Base-by-base conservation (phyloP, 2,888 invertebrate genomes). In the Oligia latruncula region DNA sequence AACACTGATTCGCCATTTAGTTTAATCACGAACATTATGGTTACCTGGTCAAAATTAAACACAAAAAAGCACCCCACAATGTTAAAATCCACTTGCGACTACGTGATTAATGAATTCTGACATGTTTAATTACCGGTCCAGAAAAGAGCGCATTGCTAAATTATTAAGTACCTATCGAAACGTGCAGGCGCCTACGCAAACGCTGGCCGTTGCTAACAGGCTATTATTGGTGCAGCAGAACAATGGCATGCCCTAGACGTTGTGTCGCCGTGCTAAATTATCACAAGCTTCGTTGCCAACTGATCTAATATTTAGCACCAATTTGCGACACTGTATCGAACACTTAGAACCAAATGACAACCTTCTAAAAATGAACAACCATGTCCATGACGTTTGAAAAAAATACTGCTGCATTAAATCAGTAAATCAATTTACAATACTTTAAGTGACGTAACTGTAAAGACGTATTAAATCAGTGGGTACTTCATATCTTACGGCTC, bases 171-270 rank as follows among this genome's bases (percentile, higher is more conserved):
- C 40, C 49, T 78, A 77, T 74, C 49, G 73, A 80, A 75, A 70
- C 72, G 77, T 87, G 79, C 77, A 83, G 75, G 77, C 87, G 88
- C 91, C 91, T 91, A 92, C 92, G 91, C 92, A 91, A 91, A 89
- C 88, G 86, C 84, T 87, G 65, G 78, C 80, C 81, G 85, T 86
- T 85, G 86, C 88, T 88, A 85, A 82, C 91, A 86, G 89, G 90
- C 92, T 94, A 93, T 93, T 93, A 94, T 94, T 93, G 94, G 93
- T 95, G 93, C 94, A 94, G 89, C 92, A 90, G 91, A 92, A 93
- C 90, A 95, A 95, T 95, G 89, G 92, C 92, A 89, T 92, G 92
- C 86, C 92, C 92, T 93, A 96, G 96, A 96, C 96, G 91, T 91
- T 90, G 91, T 92, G 96, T 95, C 96, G 96, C 96, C 96, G 87